phyloP scores from a whole-genome alignment of 2,113 vertebrate genomes.

The Labrus mixtus region DNA sequence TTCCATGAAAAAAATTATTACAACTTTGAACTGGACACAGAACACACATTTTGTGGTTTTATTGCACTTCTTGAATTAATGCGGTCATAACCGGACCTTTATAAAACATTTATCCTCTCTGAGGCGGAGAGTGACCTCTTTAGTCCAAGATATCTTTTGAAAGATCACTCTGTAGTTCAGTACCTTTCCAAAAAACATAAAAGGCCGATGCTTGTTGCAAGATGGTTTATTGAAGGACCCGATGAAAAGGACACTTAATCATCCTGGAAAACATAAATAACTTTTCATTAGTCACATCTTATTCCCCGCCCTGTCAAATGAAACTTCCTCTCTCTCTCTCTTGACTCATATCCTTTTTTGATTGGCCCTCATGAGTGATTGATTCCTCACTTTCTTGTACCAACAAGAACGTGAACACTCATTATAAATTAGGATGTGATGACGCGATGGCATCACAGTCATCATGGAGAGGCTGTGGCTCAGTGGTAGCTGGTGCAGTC shows the following conservation, averaged over 20 bases:
- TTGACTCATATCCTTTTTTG: not conserved
- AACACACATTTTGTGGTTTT: not conserved
- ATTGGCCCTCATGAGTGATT: not conserved
- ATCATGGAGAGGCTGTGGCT: too few species aligned
- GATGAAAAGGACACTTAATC: not conserved
- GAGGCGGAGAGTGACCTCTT: too few species aligned
- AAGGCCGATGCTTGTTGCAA: too few species aligned
- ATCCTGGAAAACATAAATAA: not conserved
- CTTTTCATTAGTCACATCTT: not conserved
- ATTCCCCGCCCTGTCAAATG: not conserved
- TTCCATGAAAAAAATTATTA: constrained; percentile 3
- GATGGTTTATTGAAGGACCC: not conserved
- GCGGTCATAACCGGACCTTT: not conserved
- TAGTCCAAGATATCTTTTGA: too few species aligned
- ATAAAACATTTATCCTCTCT: not conserved
- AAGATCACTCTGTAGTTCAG: too few species aligned
- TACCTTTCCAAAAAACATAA: too few species aligned
- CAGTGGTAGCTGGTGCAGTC: too few species aligned
- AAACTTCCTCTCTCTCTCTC: not conserved
- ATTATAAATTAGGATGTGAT: not conserved
- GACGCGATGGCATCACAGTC: too few species aligned
- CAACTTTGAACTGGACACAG: not conserved
- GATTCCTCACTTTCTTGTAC: not conserved
- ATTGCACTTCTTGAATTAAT: not conserved
- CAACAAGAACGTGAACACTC: not conserved